Evolutionary conservation across 1,140 invertebrate genomes (phyloP).

Genomic region (Meteorus sp.): DNA sequence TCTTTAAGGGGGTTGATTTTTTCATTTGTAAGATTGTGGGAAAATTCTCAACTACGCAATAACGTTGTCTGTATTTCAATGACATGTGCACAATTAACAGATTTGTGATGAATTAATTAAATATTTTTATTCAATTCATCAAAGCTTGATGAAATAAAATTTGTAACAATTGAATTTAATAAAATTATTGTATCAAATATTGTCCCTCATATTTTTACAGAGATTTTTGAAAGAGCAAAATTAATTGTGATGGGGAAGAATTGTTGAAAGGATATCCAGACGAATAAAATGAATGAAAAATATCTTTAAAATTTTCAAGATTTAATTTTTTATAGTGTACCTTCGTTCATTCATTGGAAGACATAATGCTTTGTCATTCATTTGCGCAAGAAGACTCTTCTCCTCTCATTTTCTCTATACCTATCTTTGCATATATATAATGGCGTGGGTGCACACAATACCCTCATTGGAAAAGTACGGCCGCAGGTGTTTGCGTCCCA

Average conservation of each 20-base stretch:
- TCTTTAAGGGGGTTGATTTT: not conserved
- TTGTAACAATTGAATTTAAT: too few species aligned
- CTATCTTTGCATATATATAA: too few species aligned
- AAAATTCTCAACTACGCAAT: slow-evolving; percentile 10
- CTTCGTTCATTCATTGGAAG: slow-evolving; percentile 8
- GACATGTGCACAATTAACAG: not conserved
- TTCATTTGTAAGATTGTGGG: slow-evolving; percentile 7
- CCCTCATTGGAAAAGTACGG: slow-evolving; percentile 1
- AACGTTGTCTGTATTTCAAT: not conserved
- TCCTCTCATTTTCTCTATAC: too few species aligned
- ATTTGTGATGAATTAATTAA: not conserved
- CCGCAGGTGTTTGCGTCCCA: slow-evolving; percentile 12
- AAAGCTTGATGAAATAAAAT: too few species aligned
- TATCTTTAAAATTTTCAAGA: not conserved
- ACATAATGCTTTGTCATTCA: slow-evolving; percentile 7
- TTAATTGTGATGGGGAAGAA: too few species aligned
- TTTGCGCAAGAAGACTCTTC: not conserved
- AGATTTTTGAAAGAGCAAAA: too few species aligned
- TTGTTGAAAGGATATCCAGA: not conserved
- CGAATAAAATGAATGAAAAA: not conserved
- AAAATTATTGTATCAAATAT: too few species aligned
- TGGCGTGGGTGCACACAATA: slow-evolving; percentile 5
- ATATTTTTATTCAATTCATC: too few species aligned
- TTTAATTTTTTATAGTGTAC: slow-evolving; percentile 10
- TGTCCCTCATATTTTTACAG: too few species aligned